Evolutionary conservation across 2,797 vertebrate species (phyloP), one percentile per base, ranked within the genome.

Genomic region (Enteromius thamalakanensis): DNA sequence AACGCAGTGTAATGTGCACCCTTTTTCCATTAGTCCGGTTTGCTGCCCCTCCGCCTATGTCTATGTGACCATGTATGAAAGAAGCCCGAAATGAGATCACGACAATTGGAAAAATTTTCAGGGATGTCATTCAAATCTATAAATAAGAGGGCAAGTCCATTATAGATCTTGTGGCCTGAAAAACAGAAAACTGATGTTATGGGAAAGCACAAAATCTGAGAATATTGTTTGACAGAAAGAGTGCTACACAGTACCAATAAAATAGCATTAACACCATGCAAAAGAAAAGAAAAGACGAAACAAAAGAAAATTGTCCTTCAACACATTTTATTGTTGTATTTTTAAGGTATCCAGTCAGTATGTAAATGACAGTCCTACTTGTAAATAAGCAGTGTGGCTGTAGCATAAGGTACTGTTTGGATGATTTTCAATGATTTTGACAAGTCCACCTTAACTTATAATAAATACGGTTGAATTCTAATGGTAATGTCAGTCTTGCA

Each of bases 121-220:
- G 53, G 85, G 89, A 91, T 91, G 93, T 93, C 93, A 95, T 91
- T 94, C 93, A 94, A 92, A 89, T 91, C 86, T 91, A 91, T 90
- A 92, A 87, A 81, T 87, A 90, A 87, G 80, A 87, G 40, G 87
- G 80, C 79, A 87, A 88, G 91, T 90, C 91, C 84, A 90, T 93
- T 91, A 90, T 86, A 77, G 64, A 69, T 88, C 89, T 88, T 88
- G 87, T 86, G 87, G 87, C 87, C 86, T 87, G 87, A 79, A 91
- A 42, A 88, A 89, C 74, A 5, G 80, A 86, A 86, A 84, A 79
- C 34, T 21, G 32, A 32, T 32, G n/a, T 65, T 87, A 84, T 82
- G 84, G 32, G 71, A 87, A 77, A 47, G 58, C 23, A n/a, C 60
- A n/a, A 15, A 9, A 75, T 76, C 21, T 68, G 47, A 58, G 55